Evolutionary conservation across 2,888 invertebrate genomes (phyloP).

Genomic region (Himalopsyche kuldschensis): DNA sequence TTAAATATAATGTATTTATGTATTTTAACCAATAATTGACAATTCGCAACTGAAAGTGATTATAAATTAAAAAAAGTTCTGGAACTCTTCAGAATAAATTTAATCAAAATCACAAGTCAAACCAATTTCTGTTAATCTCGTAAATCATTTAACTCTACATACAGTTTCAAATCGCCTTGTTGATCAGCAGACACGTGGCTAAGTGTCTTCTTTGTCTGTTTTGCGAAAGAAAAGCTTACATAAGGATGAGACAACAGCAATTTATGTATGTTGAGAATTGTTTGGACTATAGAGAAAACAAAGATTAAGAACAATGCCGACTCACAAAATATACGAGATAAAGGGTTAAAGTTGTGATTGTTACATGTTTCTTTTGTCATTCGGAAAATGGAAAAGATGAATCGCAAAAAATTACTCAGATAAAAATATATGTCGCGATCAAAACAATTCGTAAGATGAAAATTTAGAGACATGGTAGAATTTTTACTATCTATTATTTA

Average conservation of each 20-base stretch:
- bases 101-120: too few species aligned
- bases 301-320: neutral
- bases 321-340: neutral
- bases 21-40: too few species aligned
- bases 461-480: too few species aligned
- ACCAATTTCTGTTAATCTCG: too few species aligned
- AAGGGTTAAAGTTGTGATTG: neutral
- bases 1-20: too few species aligned
- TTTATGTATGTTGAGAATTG: neutral
- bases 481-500: too few species aligned
- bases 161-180: neutral
- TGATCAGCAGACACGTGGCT: neutral
- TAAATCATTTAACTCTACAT: too few species aligned
- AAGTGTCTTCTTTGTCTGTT: neutral
- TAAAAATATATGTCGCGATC: too few species aligned
- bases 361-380: neutral
- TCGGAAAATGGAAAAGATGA: neutral
- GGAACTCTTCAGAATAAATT: too few species aligned
- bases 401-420: neutral
- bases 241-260: neutral
- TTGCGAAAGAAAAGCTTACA: neutral
- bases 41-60: too few species aligned
- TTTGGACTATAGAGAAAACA: neutral
- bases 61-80: too few species aligned
- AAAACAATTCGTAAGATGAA: too few species aligned